Base-by-base conservation (phyloP, 2,113 vertebrate species). In the Onychostoma macrolepis region DNA sequence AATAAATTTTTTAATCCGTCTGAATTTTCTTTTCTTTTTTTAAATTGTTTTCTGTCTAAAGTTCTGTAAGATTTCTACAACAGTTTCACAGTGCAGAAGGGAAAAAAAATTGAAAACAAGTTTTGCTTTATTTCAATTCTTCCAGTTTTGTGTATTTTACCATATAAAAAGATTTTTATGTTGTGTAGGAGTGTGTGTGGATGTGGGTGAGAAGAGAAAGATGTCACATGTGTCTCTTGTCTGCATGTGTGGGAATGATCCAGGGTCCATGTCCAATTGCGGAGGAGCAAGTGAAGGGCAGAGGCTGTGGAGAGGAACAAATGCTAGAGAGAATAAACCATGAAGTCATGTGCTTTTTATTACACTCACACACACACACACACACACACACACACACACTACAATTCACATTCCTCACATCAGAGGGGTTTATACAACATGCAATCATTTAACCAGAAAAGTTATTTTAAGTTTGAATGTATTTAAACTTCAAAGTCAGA, bases 281-380 rank as follows among this genome's bases (percentile, higher is more conserved):
- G 50, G 69, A 77, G 78, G 65, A 79, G 79, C 72, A 85, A 79
- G 78, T 45, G 65, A 88, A 88, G 86, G 89, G 65, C 83, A 86
- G 83, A 67, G 80, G 38, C 78, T 83, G 85, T 69, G 36, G 74
- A 80, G 79, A 87, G 85, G 78, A 86, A 83, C 83, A 85, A 81
- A 61, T 81, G 83, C 83, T 88, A 69, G 72, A 58, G 75, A 84
- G 80, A 83, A 79, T 86, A 79, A 72, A 53, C 61, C 41, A 85
- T 76, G 71, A 82, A 89, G 86, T 86, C 89, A 90, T 89, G 87
- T 87, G 89, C 83, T 89, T 87, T 90, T 74, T 87, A 87, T 90
- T 88, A 69, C 79, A 19, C 77, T 28, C 63, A 41, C 43, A 41
- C 5, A 41, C 2, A n/a, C n/a, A n/a, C n/a, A n/a, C 50, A 8